A percentile compares a stretch with the other conserved stretches of the same genome.
These are phyloP conservation scores for Yponomeuta cagnagella DNA, from an alignment of 2,888 invertebrate genomes.

Conservation along the genomic window DNA sequence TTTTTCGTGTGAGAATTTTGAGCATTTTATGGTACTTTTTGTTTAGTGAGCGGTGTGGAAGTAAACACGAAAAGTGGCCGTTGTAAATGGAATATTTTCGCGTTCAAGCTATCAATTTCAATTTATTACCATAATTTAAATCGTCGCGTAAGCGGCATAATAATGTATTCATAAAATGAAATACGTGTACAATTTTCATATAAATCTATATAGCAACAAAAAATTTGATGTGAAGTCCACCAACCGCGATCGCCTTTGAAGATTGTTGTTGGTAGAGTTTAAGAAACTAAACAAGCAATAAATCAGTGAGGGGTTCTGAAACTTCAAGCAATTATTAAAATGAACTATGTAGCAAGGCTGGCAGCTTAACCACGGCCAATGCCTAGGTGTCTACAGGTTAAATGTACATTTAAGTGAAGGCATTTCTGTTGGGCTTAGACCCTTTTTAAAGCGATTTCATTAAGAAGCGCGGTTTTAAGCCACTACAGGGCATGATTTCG, in stretches of 20 bases:
- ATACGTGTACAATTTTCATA: background rate
- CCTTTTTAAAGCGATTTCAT: background rate
- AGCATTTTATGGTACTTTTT: background rate
- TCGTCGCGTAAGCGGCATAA: background rate
- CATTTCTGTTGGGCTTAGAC: background rate
- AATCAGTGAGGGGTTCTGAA: background rate
- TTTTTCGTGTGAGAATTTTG: background rate
- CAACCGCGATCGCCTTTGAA: background rate
- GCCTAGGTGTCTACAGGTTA: background rate
- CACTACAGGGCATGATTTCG: background rate
- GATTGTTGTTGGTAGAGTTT: background rate
- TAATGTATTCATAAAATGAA: background rate
- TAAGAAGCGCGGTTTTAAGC: slow-evolving; percentile 1
- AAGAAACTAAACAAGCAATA: slow-evolving; percentile 3
- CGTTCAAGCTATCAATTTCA: background rate
- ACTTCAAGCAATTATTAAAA: background rate
- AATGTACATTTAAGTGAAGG: background rate
- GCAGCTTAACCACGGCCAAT: background rate
- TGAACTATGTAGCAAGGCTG: background rate
- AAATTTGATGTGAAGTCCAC: background rate
- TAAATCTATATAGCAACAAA: background rate
- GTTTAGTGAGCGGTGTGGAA: background rate
- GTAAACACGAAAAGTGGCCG: background rate
- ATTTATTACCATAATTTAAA: slow-evolving; percentile 3
- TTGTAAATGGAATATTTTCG: background rate